phyloP scores from a whole-genome alignment of 2,888 invertebrate genomes.

The Unio pictorum region DNA sequence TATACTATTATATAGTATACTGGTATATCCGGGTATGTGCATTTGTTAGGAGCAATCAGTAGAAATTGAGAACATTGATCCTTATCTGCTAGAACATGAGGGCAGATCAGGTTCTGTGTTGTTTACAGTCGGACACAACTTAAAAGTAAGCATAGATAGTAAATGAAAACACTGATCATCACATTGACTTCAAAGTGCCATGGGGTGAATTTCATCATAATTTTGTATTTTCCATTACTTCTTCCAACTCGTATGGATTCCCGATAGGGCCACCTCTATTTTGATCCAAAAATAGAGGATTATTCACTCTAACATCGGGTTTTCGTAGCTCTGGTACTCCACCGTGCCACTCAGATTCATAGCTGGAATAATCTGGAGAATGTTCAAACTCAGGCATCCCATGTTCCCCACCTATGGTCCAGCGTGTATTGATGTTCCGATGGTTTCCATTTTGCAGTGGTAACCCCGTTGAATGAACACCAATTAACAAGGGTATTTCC shows the following conservation, averaged over 20 bases:
- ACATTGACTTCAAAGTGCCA: no score
- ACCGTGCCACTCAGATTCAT: conserved; percentile 31
- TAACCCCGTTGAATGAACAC: conserved; percentile 52
- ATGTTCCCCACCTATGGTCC: conserved; percentile 41
- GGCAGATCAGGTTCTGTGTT: no score
- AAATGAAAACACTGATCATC: no score
- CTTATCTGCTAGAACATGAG: no score
- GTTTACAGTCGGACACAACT: no score
- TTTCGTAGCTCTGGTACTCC: conserved; percentile 51
- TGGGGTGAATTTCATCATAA: conserved; percentile 23
- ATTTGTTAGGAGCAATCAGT: no score
- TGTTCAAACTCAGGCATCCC: conserved; percentile 8
- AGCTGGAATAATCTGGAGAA: conserved; percentile 10
- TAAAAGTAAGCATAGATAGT: no score
- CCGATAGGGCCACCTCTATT: neutral
- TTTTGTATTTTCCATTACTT: conserved; percentile 48
- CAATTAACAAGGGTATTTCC: conserved; percentile 64
- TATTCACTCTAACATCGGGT: conserved; percentile 38
- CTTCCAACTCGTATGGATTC: conserved; percentile 16
- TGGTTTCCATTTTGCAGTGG: conserved; percentile 28
- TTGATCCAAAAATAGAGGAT: conserved; percentile 43
- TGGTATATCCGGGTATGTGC: no score
- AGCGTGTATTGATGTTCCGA: conserved; percentile 45
- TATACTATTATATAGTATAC: no score
- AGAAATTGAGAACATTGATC: no score